These are phyloP conservation scores for Cyprinodon diabolis DNA, from an alignment of 2,797 vertebrate species.

Conservation along the genomic window DNA sequence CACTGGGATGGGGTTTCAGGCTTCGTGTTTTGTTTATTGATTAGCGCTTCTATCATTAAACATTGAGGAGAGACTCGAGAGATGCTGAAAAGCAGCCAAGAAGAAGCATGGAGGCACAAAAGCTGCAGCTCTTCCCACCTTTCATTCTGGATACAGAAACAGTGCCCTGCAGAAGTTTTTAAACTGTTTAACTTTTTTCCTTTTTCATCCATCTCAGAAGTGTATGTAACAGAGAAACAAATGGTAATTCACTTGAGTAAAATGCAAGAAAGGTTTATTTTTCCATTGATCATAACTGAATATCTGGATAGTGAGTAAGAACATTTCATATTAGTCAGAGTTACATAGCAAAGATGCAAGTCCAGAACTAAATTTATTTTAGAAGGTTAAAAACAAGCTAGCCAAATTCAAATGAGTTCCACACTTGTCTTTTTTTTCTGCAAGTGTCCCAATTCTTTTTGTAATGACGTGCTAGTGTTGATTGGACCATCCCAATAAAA, in stretches of 20 bases:
- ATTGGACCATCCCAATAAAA: neutral
- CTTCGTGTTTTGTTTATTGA: slow-evolving; percentile 76
- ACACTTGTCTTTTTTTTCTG: neutral
- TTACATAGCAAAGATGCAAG: neutral
- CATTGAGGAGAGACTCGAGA: slow-evolving; percentile 64
- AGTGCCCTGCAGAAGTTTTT: neutral
- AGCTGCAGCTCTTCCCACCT: slow-evolving; percentile 1
- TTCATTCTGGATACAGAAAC: slow-evolving; percentile 4
- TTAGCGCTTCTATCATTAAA: slow-evolving; percentile 73
- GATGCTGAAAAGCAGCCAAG: slow-evolving; percentile 54
- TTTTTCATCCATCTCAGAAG: neutral
- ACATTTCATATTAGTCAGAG: too few relatives aligned
- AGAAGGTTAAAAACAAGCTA: neutral
- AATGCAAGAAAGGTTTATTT: neutral
- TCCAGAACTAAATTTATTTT: neutral
- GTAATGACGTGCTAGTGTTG: neutral
- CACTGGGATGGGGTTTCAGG: slow-evolving; percentile 60
- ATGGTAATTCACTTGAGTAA: neutral
- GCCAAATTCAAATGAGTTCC: neutral
- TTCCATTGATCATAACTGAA: neutral
- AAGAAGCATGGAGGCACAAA: slow-evolving; percentile 39
- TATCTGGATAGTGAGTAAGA: neutral
- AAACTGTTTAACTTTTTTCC: neutral
- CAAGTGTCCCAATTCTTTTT: neutral
- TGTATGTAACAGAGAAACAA: neutral